These are phyloP conservation scores for Carcharodon carcharias DNA, from an alignment of 2,797 vertebrate genomes.

Conservation along the genomic window DNA sequence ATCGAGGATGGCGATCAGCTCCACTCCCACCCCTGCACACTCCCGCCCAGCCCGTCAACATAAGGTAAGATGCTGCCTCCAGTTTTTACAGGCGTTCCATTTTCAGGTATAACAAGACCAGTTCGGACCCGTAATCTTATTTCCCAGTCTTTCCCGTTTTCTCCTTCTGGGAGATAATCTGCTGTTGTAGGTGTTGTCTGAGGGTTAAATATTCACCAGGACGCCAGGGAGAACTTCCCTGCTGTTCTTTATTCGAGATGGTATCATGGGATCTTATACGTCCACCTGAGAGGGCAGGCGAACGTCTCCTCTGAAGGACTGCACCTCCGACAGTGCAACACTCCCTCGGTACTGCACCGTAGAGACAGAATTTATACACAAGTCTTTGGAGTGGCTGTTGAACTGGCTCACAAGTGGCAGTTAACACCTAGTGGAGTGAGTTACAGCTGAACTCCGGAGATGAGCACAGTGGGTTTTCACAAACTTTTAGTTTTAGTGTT, in stretches of 20 bases:
- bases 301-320: not conserved
- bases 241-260: not conserved
- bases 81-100: too few species aligned
- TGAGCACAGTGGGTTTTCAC: not conserved
- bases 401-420: not conserved
- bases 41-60: too few species aligned
- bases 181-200: not conserved
- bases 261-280: not conserved
- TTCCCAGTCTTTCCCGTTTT: too few species aligned
- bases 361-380: too few species aligned
- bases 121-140: too few species aligned
- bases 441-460: not conserved
- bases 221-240: not conserved
- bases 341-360: not conserved
- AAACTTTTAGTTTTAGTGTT: not conserved
- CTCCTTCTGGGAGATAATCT: not conserved
- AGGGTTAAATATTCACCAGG: not conserved
- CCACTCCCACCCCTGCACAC: too few species aligned
- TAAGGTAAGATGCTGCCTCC: too few species aligned
- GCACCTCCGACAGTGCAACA: not conserved
- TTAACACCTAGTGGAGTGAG: not conserved
- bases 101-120: too few species aligned
- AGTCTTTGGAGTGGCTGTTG: too few species aligned
- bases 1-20: too few species aligned
- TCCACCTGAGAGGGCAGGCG: not conserved